Conservation (phyloP, 2,113 vertebrate species). For the Macquaria ambigua region DNA sequence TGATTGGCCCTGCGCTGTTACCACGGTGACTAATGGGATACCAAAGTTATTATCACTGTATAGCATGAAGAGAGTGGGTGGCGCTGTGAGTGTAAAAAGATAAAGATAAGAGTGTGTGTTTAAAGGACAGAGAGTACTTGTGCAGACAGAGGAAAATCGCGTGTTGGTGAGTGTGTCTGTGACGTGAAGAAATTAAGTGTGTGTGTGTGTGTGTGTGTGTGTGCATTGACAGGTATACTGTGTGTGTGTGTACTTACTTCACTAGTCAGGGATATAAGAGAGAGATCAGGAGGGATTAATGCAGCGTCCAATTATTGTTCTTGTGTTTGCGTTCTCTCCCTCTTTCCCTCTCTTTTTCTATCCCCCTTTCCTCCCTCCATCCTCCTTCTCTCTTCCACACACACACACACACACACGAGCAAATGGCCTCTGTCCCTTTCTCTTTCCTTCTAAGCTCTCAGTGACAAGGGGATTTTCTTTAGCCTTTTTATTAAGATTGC, state of each 20-base stretch:
- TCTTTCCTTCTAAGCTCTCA: slow-evolving; percentile 55
- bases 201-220: slow-evolving; percentile 8
- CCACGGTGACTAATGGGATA: slow-evolving; percentile 65
- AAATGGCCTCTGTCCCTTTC: slow-evolving; percentile 29
- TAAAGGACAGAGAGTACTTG: slow-evolving; percentile 1
- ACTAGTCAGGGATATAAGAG: slow-evolving; percentile 11
- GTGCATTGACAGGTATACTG: slow-evolving; percentile 23
- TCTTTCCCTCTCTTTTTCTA: neutral
- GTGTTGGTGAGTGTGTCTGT: neutral
- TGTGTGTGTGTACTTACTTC: slow-evolving; percentile 11
- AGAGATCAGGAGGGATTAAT: slow-evolving; percentile 64
- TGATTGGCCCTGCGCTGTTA: slow-evolving; percentile 45
- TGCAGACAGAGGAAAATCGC: neutral
- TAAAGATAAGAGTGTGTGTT: slow-evolving; percentile 34
- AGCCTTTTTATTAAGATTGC: slow-evolving; percentile 65
- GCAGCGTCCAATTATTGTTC: slow-evolving; percentile 52
- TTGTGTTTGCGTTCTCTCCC: slow-evolving; percentile 27
- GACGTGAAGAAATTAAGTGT: neutral
- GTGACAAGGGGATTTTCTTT: slow-evolving; percentile 63
- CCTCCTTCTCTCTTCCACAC: neutral
- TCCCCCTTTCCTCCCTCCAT: slow-evolving; percentile 12
- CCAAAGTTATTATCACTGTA: slow-evolving; percentile 40
- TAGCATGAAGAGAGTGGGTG: slow-evolving; percentile 27
- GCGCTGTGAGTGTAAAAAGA: slow-evolving; percentile 31
- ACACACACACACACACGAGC: neutral